phyloP scores from a whole-genome alignment of 2,888 invertebrate genomes.

The Biston stratarius region DNA sequence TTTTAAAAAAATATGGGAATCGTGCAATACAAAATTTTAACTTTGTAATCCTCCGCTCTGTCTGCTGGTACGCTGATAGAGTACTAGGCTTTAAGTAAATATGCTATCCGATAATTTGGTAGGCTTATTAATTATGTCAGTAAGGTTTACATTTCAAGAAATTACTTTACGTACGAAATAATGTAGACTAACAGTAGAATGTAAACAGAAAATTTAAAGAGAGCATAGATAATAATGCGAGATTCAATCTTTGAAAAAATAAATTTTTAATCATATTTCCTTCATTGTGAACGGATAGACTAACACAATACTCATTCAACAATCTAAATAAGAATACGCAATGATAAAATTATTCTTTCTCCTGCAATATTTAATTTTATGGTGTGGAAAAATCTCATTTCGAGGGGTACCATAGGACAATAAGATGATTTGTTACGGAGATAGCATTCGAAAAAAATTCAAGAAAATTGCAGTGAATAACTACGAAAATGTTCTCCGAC shows the following conservation, averaged over 20 bases:
- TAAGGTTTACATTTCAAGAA: too few relatives aligned
- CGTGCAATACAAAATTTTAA: too few relatives aligned
- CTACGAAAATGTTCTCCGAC: constrained; percentile 26
- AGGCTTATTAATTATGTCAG: too few relatives aligned
- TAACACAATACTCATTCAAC: constrained; percentile 34
- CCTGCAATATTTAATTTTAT: constrained; percentile 79
- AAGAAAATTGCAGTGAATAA: constrained; percentile 42
- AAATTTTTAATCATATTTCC: constrained; percentile 34
- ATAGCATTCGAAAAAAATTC: constrained; percentile 48
- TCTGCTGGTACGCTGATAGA: too few relatives aligned
- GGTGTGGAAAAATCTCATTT: constrained; percentile 73
- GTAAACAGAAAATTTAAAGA: too few relatives aligned
- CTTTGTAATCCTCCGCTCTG: too few relatives aligned
- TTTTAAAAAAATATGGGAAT: too few relatives aligned
- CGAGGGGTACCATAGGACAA: constrained; percentile 68
- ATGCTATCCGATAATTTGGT: too few relatives aligned
- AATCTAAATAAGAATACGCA: constrained; percentile 47
- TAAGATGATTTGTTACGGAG: constrained; percentile 76
- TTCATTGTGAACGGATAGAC: constrained; percentile 26
- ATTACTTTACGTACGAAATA: too few relatives aligned
- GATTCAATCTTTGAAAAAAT: constrained; percentile 1
- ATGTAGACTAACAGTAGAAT: too few relatives aligned
- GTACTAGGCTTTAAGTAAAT: too few relatives aligned
- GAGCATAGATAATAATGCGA: background rate
- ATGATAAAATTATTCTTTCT: constrained; percentile 67